A percentile compares a stretch with the other conserved stretches of the same genome.
These are phyloP conservation scores for Cyanistes caeruleus DNA, from an alignment of 2,113 vertebrate species.

Conservation along the genomic window DNA sequence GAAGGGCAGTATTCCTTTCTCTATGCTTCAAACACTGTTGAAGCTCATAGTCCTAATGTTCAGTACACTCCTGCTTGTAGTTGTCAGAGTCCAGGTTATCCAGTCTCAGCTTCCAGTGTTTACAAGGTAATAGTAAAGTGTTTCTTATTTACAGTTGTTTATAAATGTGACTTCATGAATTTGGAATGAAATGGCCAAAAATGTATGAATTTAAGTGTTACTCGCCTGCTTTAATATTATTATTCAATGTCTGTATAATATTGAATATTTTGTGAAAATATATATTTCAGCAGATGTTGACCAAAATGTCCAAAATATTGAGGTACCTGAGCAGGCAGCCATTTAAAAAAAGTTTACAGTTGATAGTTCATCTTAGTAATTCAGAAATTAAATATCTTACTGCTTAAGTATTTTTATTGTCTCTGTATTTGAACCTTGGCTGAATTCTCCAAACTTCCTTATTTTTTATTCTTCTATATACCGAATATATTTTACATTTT, in stretches of 20 bases:
- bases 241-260: neutral
- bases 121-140: conserved; percentile 83
- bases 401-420: neutral
- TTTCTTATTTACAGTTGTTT: neutral
- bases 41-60: conserved; percentile 96
- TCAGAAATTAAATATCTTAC: neutral
- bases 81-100: conserved; percentile 94
- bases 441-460: neutral
- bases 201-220: neutral
- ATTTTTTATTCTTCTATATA: neutral
- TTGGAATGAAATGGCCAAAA: neutral
- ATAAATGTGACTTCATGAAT: neutral
- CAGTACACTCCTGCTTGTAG: conserved; percentile 93
- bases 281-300: neutral
- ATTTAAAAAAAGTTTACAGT: neutral
- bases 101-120: conserved; percentile 98
- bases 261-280: neutral
- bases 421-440: neutral
- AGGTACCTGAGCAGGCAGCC: neutral
- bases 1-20: conserved; percentile 88
- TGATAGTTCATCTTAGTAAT: neutral
- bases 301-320: neutral
- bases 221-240: neutral
- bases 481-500: neutral
- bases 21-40: conserved; percentile 90